Percentiles rank a stretch among this genome's conserved stretches.
These are phyloP conservation scores for Collichthys lucidus DNA, from an alignment of 2,113 vertebrate genomes.

Conservation along the genomic window DNA sequence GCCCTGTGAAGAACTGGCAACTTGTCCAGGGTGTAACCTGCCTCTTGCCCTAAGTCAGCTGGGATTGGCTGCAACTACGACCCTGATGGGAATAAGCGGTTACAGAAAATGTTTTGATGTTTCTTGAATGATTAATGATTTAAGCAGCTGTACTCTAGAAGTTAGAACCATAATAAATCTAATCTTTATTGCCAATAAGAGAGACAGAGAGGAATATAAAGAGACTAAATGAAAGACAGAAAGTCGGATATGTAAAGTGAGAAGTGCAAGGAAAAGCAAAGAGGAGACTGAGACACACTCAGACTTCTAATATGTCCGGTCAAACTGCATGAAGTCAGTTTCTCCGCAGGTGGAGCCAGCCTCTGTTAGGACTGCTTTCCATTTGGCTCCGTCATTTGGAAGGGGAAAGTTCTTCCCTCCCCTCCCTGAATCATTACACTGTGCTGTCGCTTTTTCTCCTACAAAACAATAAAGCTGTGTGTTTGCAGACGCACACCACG, in stretches of 20 bases:
- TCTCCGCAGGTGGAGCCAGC: slow-evolving; percentile 61
- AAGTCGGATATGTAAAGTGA: neutral
- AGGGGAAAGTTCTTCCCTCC: slow-evolving; percentile 17
- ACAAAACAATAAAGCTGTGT: slow-evolving; percentile 38
- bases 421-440: slow-evolving; percentile 27
- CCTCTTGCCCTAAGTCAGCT: no score
- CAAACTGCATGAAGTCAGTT: slow-evolving; percentile 53
- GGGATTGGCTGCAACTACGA: no score
- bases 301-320: neutral
- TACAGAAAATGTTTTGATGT: neutral
- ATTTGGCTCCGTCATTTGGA: slow-evolving; percentile 44
- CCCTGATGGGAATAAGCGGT: no score
- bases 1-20: no score
- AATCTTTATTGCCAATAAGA: neutral
- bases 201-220: neutral
- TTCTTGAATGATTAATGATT: neutral
- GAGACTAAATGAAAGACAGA: neutral
- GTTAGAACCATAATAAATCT: neutral
- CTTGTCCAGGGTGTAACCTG: no score
- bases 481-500: slow-evolving; percentile 28
- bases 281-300: neutral
- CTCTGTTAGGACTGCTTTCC: slow-evolving; percentile 22
- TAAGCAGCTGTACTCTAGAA: neutral
- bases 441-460: slow-evolving; percentile 12
- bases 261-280: neutral